Percentiles rank a stretch among this genome's conserved stretches.
Conservation (phyloP, 2,888 invertebrate genomes). For the Cloeon dipterum region DNA sequence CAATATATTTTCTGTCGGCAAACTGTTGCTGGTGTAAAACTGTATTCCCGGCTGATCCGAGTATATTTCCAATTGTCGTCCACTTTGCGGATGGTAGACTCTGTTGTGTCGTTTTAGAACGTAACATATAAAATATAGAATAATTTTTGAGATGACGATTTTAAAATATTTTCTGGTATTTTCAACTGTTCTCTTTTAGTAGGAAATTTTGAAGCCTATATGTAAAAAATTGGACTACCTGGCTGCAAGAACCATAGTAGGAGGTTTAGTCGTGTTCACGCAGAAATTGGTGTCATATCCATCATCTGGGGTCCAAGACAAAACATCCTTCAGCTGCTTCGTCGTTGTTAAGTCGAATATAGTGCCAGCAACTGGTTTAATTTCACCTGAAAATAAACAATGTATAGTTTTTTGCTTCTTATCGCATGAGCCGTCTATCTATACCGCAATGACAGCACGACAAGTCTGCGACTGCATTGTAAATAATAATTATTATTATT, state of each 20-base stretch:
- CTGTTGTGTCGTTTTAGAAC: constrained; percentile 19
- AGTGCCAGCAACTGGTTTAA: constrained; percentile 43
- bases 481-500: no score
- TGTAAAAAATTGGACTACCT: constrained; percentile 19
- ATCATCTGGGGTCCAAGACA: constrained; percentile 28
- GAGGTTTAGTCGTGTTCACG: constrained; percentile 20
- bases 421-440: no score
- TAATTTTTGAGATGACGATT: no score
- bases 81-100: constrained; percentile 38
- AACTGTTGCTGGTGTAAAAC: constrained; percentile 60
- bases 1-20: constrained; percentile 29
- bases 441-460: no score
- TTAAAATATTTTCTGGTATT: no score
- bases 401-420: no score
- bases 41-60: constrained; percentile 81
- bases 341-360: constrained; percentile 43
- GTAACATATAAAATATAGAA: no score
- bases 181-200: no score
- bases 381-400: constrained; percentile 32
- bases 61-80: constrained; percentile 53
- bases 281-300: constrained; percentile 75
- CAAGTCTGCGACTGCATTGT: no score
- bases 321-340: constrained; percentile 30
- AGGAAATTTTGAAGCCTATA: neutral
- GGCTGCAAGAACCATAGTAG: constrained; percentile 34